Evolutionary conservation across 1,140 invertebrate genomes (phyloP).

Genomic region (Trichonephila clavata): DNA sequence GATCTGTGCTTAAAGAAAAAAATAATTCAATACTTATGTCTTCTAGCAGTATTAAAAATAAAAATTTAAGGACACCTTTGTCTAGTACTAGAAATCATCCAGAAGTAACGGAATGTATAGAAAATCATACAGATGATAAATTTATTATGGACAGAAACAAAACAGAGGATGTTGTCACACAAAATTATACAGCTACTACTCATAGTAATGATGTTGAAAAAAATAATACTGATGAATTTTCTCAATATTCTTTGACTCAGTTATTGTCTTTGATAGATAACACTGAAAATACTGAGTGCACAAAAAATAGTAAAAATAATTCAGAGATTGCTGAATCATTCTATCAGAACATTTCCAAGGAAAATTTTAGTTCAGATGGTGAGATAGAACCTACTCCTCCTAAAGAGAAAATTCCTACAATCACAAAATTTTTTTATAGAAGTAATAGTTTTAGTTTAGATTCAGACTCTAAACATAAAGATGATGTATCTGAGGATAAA

Average conservation of each 20-base stretch:
- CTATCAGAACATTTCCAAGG: not conserved
- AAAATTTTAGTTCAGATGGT: constrained; percentile 43
- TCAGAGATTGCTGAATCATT: not conserved
- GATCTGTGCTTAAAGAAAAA: not conserved
- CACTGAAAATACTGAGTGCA: not conserved
- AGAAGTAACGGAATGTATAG: not conserved
- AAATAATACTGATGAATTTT: not conserved
- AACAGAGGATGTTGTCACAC: not conserved
- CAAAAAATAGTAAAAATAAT: not conserved
- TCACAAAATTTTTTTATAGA: constrained; percentile 31
- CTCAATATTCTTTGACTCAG: constrained; percentile 66
- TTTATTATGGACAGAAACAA: not conserved
- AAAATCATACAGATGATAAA: not conserved
- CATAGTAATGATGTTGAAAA: not conserved
- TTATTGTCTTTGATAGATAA: constrained; percentile 48
- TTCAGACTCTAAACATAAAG: not conserved
- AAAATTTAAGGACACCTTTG: not conserved
- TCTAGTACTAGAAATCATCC: not conserved
- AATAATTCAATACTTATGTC: not conserved
- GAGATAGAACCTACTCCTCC: constrained; percentile 68
- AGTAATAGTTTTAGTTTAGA: constrained; percentile 46
- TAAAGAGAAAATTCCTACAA: not conserved
- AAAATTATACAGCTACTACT: no score
- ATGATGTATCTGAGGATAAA: not conserved
- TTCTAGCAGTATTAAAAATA: not conserved